phyloP scores from a whole-genome alignment of 2,888 invertebrate genomes.

The Cybosia mesomella region DNA sequence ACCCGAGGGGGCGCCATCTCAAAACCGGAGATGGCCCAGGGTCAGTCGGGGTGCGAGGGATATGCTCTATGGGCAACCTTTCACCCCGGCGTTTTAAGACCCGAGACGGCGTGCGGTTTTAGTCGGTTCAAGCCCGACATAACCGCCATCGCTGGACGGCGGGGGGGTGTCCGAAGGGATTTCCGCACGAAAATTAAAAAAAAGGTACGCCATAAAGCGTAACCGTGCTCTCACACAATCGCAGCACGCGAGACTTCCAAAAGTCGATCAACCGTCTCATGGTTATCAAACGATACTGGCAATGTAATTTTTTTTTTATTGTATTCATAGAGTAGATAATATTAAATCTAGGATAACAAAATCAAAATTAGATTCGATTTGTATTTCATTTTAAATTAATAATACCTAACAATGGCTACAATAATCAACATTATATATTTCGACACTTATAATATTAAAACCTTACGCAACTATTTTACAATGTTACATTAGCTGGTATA shows the following conservation, averaged over 20 bases:
- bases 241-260: neutral
- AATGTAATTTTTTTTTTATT: neutral
- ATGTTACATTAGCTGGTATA: neutral
- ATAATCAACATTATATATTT: slow-evolving; percentile 1
- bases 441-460: neutral
- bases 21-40: too few relatives aligned
- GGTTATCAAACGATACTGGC: neutral
- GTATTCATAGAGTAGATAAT: neutral
- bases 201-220: neutral
- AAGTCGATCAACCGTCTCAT: neutral
- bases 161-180: too few relatives aligned
- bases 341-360: neutral
- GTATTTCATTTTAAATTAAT: neutral
- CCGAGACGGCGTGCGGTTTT: too few relatives aligned
- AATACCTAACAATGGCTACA: neutral
- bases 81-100: too few relatives aligned
- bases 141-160: too few relatives aligned
- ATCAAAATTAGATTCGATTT: neutral
- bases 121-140: too few relatives aligned
- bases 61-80: too few relatives aligned
- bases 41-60: too few relatives aligned
- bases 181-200: too few relatives aligned
- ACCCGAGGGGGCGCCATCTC: too few relatives aligned
- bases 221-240: neutral
- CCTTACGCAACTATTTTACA: neutral